Conservation (phyloP, 2,113 vertebrate genomes). For the Fulica atra region DNA sequence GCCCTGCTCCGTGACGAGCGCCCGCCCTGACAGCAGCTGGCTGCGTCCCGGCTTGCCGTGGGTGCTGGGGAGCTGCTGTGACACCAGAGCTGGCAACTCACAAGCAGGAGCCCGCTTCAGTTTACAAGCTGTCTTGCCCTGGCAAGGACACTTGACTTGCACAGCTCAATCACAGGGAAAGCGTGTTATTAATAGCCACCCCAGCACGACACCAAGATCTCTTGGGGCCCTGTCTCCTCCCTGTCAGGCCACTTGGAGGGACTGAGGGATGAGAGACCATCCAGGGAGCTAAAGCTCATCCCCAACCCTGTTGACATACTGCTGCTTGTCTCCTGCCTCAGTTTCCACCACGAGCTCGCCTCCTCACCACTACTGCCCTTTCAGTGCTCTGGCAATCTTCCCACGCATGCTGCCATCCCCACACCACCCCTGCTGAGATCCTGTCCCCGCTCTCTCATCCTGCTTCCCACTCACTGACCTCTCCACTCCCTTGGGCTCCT, state of each 20-base stretch:
- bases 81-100: not conserved
- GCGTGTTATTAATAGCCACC: constrained; percentile 32
- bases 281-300: not conserved
- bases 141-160: not conserved
- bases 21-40: not conserved
- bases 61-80: not conserved
- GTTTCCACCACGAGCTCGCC: not conserved
- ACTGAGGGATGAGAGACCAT: not conserved
- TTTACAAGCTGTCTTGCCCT: not conserved
- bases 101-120: not conserved
- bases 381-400: not conserved
- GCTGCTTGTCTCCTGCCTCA: not conserved
- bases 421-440: not conserved
- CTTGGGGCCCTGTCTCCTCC: not conserved
- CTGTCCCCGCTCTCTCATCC: accelerated
- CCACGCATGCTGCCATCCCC: accelerated
- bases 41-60: not conserved
- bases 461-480: not conserved
- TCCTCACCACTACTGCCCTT: not conserved
- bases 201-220: not conserved
- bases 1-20: not conserved
- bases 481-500: not conserved
- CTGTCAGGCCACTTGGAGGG: not conserved
- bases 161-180: not conserved
- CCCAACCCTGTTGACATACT: not conserved